Evolutionary conservation across 1,140 invertebrate genomes (phyloP).

Genomic region (Tetramorium parvispinum): DNA sequence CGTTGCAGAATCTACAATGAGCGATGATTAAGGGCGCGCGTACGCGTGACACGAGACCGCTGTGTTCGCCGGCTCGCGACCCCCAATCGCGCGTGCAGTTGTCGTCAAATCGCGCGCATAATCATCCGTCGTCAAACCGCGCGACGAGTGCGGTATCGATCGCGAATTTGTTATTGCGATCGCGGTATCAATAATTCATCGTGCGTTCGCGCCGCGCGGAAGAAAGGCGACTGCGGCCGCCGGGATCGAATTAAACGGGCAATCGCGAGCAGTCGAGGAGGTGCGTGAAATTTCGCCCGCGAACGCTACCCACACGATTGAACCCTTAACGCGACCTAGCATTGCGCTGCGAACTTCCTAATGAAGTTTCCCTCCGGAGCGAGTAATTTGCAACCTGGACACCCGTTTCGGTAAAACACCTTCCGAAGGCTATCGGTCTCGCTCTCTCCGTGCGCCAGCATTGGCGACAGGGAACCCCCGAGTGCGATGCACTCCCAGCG

Average conservation of each 20-base stretch:
- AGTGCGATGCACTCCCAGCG: not conserved
- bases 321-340: not conserved
- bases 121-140: not conserved
- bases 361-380: conserved; percentile 20
- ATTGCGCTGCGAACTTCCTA: not conserved
- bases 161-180: conserved; percentile 23
- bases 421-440: conserved; percentile 1
- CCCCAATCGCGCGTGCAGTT: not conserved
- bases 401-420: conserved; percentile 4
- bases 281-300: conserved; percentile 17
- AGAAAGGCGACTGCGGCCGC: not conserved
- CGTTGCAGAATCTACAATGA: not conserved
- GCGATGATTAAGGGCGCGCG: not conserved
- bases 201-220: not conserved
- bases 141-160: not conserved
- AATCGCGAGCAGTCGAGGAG: not conserved
- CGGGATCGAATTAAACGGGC: conserved; percentile 37
- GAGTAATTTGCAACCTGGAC: conserved; percentile 27
- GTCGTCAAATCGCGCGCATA: conserved; percentile 10
- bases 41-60: not conserved
- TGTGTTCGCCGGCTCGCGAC: not conserved
- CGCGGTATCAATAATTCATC: conserved; percentile 48
- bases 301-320: not conserved
- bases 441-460: no score
- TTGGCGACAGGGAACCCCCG: not conserved